phyloP scores from a whole-genome alignment of 2,888 invertebrate genomes.

The Spilarctia lutea region DNA sequence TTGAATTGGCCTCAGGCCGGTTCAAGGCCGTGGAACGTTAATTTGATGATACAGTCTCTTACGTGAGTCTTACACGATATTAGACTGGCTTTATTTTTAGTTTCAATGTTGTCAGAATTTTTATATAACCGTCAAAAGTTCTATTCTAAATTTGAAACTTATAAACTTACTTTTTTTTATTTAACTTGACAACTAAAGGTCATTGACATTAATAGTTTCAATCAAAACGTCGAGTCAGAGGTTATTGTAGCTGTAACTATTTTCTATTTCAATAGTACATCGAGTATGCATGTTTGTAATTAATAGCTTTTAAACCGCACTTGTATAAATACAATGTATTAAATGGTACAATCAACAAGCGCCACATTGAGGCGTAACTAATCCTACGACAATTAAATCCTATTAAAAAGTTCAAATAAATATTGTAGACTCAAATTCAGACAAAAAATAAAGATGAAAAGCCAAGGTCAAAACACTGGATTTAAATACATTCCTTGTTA shows the following conservation, averaged over 20 bases:
- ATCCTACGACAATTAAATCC: conserved; percentile 18
- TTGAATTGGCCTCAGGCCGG: conserved; percentile 58
- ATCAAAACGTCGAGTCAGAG: conserved; percentile 11
- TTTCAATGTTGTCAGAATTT: not conserved
- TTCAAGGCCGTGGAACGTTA: conserved; percentile 60
- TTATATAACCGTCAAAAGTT: not conserved
- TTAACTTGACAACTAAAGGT: conserved; percentile 2
- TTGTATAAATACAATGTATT: conserved; percentile 1
- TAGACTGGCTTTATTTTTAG: conserved; percentile 32
- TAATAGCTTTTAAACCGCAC: conserved; percentile 5
- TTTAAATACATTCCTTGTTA: not conserved
- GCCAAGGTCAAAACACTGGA: conserved; percentile 1
- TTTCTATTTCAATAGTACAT: conserved; percentile 11
- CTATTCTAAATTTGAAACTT: conserved; percentile 5
- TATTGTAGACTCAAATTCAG: conserved; percentile 39
- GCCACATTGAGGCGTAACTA: conserved; percentile 25
- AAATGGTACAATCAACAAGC: conserved; percentile 18
- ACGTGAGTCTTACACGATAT: conserved; percentile 33
- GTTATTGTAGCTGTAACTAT: conserved; percentile 16
- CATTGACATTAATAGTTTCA: conserved; percentile 12
- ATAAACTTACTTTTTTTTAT: not conserved
- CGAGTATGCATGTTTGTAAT: not conserved
- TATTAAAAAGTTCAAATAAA: conserved; percentile 29
- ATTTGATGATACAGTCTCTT: conserved; percentile 58
- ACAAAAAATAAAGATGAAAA: not conserved